Conservation (phyloP, 2,888 invertebrate species). For the Cabera pusaria region DNA sequence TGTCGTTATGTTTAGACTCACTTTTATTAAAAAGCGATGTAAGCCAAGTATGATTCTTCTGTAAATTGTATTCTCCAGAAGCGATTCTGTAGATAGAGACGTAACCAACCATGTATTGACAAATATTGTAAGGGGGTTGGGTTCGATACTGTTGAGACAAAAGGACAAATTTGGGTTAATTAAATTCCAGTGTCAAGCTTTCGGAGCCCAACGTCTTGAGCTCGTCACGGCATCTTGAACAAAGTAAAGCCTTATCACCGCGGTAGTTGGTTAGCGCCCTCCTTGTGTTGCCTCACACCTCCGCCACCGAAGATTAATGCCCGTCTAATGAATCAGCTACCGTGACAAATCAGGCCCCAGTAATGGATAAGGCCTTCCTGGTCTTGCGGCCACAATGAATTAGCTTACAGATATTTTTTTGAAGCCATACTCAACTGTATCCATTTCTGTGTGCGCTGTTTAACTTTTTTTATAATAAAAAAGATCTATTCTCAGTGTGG, state of each 20-base stretch:
- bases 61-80: no score
- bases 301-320: constrained; percentile 63
- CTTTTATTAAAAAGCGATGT: no score
- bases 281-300: constrained; percentile 43
- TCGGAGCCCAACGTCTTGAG: constrained; percentile 52
- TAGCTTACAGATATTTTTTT: constrained; percentile 51
- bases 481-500: constrained; percentile 10
- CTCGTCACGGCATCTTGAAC: constrained; percentile 67
- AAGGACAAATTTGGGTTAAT: constrained; percentile 73
- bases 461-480: constrained; percentile 15
- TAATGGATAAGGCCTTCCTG: constrained; percentile 70
- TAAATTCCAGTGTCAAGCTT: constrained; percentile 71
- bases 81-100: constrained; percentile 10
- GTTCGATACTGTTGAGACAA: constrained; percentile 52
- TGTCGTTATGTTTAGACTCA: no score
- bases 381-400: constrained; percentile 65
- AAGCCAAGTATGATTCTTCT: no score
- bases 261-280: constrained; percentile 49
- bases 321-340: constrained; percentile 74
- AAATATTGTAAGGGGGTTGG: constrained; percentile 48
- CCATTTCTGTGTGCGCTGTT: constrained; percentile 6
- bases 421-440: constrained; percentile 37
- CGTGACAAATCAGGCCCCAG: constrained; percentile 72
- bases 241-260: constrained; percentile 69
- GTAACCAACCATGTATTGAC: constrained; percentile 47